Percentiles rank a stretch among this genome's conserved stretches.
phyloP scores from a whole-genome alignment of 2,113 vertebrate species.

The Meriones unguiculatus region DNA sequence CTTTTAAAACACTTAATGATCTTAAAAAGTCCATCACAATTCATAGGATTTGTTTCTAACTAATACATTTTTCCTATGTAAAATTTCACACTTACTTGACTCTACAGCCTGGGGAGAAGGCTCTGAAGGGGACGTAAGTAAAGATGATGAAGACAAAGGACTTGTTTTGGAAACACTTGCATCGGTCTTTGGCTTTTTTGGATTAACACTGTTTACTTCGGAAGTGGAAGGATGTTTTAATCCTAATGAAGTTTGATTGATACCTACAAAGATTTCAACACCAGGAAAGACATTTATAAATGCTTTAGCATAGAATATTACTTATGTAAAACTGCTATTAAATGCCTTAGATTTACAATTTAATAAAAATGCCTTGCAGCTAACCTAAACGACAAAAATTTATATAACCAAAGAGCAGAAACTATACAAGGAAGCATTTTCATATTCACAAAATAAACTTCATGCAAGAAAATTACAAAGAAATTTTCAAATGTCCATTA shows the following conservation, averaged over 20 bases:
- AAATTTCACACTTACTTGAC: slow-evolving; percentile 70
- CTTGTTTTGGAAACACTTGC: slow-evolving; percentile 76
- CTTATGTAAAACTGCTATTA: slow-evolving; percentile 46
- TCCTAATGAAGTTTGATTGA: slow-evolving; percentile 58
- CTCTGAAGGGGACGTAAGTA: slow-evolving; percentile 33
- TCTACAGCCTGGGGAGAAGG: slow-evolving; percentile 25
- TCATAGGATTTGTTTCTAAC: slow-evolving; percentile 38
- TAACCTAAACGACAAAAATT: slow-evolving; percentile 59
- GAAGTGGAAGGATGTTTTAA: slow-evolving; percentile 81
- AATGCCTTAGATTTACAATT: slow-evolving; percentile 62
- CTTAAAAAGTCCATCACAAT: slow-evolving; percentile 41
- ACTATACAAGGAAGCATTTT: not conserved
- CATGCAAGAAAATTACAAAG: not conserved
- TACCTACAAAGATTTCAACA: slow-evolving; percentile 65
- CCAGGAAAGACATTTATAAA: slow-evolving; percentile 51
- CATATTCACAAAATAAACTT: slow-evolving; percentile 44
- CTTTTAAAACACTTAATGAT: not conserved
- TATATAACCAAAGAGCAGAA: not conserved
- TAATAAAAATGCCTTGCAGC: slow-evolving; percentile 18
- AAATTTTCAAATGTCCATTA: not conserved
- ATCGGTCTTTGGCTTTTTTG: slow-evolving; percentile 86
- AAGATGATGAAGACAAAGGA: slow-evolving; percentile 27
- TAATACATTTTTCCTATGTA: slow-evolving; percentile 6
- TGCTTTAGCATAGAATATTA: slow-evolving; percentile 16
- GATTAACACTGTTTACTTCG: slow-evolving; percentile 76